Base-by-base conservation (phyloP, 2,113 vertebrate genomes). In the Melanerpes aurifrons region DNA sequence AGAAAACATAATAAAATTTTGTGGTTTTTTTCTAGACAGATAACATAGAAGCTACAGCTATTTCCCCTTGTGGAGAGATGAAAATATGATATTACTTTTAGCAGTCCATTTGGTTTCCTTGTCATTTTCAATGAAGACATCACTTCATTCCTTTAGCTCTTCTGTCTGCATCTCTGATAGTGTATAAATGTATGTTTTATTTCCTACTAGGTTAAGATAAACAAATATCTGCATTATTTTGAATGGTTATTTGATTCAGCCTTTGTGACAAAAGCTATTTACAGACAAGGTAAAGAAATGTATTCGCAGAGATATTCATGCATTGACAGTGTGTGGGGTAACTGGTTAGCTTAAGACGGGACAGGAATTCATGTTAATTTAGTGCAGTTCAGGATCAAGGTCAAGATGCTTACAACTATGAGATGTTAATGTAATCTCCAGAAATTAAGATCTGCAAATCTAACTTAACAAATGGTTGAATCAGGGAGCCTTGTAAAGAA, bases 141-240 rank as follows among this genome's bases (percentile, higher is more conserved):
- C 28, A 66, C 82, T 96, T 93, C 18, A 91, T 85, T 69, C 81
- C 58, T 92, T 92, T 92, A 43, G 68, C 71, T 94, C 67, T 14
- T 57, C 25, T 84, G 1, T 80, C 68, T 56, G 25, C 37, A 10
- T 80, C 62, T 87, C 71, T 66, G 57, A 61, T 83, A 62, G 56
- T 62, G 45, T 69, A 82, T 80, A 90, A 89, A 64, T 6, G 13
- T 21, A 21, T 75, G 31, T 6, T 84, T 89, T 90, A 69, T 77
- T 82, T 93, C 87, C 85, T 94, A 68, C 83, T 75, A 72, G 26
- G 45, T 22, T 58, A 83, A 91, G 75, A 90, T 59, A 92, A 94
- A 91, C 58, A 92, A 94, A 86, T 88, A 90, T 29, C 79, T 86
- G n/a, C 48, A 81, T 88, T 92, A 86, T 91, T 91, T 92, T 75